Evolutionary conservation across 2,888 invertebrate species (phyloP), one percentile per base, ranked within the genome.

Genomic region (Leptogaster cylindrica): DNA sequence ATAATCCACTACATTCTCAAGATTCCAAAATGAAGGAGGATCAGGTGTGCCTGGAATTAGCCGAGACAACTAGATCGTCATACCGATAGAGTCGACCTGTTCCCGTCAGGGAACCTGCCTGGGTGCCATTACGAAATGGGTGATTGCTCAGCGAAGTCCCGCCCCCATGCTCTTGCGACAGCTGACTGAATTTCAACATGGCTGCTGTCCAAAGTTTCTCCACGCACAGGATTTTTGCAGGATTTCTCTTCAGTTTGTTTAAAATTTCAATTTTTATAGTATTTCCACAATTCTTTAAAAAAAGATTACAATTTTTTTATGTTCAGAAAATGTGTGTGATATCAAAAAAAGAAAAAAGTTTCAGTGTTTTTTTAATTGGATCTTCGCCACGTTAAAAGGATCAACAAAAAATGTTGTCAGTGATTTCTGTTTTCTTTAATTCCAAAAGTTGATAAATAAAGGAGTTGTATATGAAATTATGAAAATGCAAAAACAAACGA

Each of bases 131-230:
- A 75, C 71, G 73, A 73, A 75, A 75, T 73, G 72, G 74, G 74
- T 71, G 68, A 55, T 63, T 65, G 70, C 73, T 68, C 36, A 48
- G 44, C 52, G 69, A 72, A 74, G 73, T 78, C 77, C 79, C 81
- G 77, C 81, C 81, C 81, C 81, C 72, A 74, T 10, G 63, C 70
- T 74, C 77, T 77, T 76, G 78, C 77, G 78, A 77, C 78, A 79
- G 76, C 77, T 77, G 75, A 79, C 71, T 79, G 77, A 77, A 77
- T 79, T 66, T 76, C 79, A 79, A 79, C 75, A 79, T 79, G 79
- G 79, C 78, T 76, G 77, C 74, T 68, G 48, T 46, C 31, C 16
- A 44, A 14, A 61, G 33, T 20, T 33, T 48, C 16, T 12, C 20
- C 16, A 28, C 12, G 10, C 16, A 25, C 25, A 3, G 10, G n/a